Percentiles rank a stretch among this genome's conserved stretches.
Evolutionary conservation across 2,797 vertebrate species (phyloP).

Genomic region (Astyanax mexicanus): DNA sequence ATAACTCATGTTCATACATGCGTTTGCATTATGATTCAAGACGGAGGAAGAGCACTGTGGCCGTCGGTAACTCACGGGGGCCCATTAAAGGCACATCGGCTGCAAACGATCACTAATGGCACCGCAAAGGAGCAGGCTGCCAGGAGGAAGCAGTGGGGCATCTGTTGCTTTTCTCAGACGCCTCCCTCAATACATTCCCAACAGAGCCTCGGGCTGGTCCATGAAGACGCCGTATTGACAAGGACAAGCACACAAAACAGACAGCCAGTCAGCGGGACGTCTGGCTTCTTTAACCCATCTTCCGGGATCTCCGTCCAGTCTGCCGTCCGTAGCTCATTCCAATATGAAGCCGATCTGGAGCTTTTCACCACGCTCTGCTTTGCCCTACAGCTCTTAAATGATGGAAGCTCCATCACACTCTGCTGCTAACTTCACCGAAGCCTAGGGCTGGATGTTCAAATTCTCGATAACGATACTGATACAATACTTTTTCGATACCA

Average conservation of each 20-base stretch:
- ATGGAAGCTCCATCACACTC: slow-evolving; percentile 38
- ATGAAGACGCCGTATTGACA: slow-evolving; percentile 35
- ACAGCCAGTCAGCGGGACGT: slow-evolving; percentile 37
- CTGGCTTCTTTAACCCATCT: slow-evolving; percentile 38
- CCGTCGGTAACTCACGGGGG: slow-evolving; percentile 50
- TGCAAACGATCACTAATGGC: slow-evolving; percentile 62
- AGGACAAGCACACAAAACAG: slow-evolving; percentile 32
- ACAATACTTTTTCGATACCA: too few relatives aligned
- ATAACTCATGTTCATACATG: slow-evolving; percentile 57
- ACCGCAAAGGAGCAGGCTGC: slow-evolving; percentile 38
- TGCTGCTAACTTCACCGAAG: slow-evolving; percentile 56
- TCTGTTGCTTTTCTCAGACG: slow-evolving; percentile 49
- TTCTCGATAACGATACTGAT: too few relatives aligned
- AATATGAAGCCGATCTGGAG: slow-evolving; percentile 51
- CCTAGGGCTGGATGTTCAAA: too few relatives aligned
- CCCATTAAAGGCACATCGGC: slow-evolving; percentile 61
- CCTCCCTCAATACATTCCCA: slow-evolving; percentile 20
- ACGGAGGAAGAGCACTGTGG: slow-evolving; percentile 39
- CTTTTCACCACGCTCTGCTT: slow-evolving; percentile 58
- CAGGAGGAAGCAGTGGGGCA: slow-evolving; percentile 45
- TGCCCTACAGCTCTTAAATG: slow-evolving; percentile 4
- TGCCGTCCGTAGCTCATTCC: slow-evolving; percentile 36
- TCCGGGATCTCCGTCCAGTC: slow-evolving; percentile 18
- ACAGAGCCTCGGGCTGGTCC: slow-evolving; percentile 28
- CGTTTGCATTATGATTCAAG: slow-evolving; percentile 54